These are phyloP conservation scores for Vultur gryphus DNA, from an alignment of 2,797 vertebrate genomes.

Conservation along the genomic window DNA sequence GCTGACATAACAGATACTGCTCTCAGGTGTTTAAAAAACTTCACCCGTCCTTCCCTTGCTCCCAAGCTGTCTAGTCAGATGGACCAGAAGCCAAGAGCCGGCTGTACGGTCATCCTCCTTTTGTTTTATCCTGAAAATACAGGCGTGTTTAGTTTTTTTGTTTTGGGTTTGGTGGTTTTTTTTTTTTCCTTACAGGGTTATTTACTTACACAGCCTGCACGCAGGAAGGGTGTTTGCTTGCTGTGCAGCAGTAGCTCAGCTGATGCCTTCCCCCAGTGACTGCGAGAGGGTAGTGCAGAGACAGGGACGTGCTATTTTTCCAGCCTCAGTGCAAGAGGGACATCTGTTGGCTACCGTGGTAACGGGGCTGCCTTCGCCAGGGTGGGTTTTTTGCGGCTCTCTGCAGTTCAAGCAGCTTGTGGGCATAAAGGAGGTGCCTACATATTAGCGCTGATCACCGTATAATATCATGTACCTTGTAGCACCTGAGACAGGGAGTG, in stretches of 20 bases:
- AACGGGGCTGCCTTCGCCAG: background rate
- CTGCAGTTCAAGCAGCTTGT: background rate
- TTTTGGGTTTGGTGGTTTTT: background rate
- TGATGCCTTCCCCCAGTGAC: background rate
- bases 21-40: background rate
- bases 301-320: background rate
- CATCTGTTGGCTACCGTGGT: constrained; percentile 18
- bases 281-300: background rate
- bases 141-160: background rate
- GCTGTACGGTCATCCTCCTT: background rate
- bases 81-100: background rate
- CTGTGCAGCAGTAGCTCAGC: background rate
- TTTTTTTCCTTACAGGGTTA: background rate
- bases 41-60: background rate
- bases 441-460: background rate
- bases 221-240: background rate
- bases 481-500: background rate
- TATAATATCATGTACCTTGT: background rate
- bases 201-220: background rate
- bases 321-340: constrained; percentile 19
- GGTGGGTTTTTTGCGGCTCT: background rate
- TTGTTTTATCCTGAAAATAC: background rate
- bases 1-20: background rate
- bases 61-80: background rate
- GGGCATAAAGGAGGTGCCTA: background rate